Percentiles rank a stretch among this genome's conserved stretches.
phyloP scores from a whole-genome alignment of 2,113 vertebrate species.

The Pseudorectes ferrugineus region DNA sequence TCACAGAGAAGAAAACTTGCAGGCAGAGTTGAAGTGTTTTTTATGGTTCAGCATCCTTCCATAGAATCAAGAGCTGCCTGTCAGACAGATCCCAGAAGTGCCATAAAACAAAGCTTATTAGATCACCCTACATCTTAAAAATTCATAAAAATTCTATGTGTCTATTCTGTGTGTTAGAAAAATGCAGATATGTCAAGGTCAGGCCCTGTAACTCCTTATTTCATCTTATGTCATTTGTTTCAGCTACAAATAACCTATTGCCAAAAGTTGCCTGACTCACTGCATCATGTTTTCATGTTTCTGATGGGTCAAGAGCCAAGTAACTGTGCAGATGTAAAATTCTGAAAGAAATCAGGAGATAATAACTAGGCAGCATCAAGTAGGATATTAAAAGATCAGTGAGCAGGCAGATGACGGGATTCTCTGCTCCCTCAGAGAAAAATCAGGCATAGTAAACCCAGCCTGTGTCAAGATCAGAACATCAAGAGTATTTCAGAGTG shows the following conservation, averaged over 20 bases:
- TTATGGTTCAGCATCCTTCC: background rate
- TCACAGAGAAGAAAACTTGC: background rate
- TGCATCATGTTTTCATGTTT: background rate
- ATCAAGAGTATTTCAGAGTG: background rate
- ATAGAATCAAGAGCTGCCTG: background rate
- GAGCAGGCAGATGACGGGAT: background rate
- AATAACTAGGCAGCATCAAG: background rate
- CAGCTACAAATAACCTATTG: background rate
- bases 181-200: background rate
- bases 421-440: background rate
- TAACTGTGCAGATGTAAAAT: background rate
- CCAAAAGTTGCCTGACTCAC: background rate
- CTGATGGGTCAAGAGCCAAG: background rate
- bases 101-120: background rate
- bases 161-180: background rate
- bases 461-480: background rate
- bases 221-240: background rate
- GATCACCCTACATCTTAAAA: background rate
- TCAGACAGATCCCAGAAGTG: background rate
- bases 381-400: background rate
- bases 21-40: background rate
- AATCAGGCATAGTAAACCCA: background rate
- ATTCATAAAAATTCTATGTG: background rate
- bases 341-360: background rate
- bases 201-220: background rate